Evolutionary conservation across 2,888 invertebrate species (phyloP).

Genomic region (Lasioglossum villosulum): DNA sequence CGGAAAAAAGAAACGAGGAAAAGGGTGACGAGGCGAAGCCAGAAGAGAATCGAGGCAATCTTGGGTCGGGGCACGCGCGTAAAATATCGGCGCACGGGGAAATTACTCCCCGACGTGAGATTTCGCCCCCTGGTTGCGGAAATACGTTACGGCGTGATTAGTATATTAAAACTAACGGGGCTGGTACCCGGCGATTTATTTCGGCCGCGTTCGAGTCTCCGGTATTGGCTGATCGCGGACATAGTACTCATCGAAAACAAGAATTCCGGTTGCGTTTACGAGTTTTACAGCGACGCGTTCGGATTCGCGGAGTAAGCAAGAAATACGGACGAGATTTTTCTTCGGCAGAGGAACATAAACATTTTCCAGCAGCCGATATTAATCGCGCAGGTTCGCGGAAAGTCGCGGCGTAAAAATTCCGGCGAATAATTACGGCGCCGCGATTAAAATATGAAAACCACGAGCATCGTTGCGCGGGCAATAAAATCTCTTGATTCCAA

Average conservation of each 20-base stretch:
- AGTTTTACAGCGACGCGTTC: background rate
- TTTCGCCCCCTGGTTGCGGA: conserved; percentile 72
- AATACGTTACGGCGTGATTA: conserved; percentile 78
- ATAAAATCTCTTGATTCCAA: conserved; percentile 32
- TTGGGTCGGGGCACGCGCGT: conserved; percentile 80
- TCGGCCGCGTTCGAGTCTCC: background rate
- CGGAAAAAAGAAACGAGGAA: conserved; percentile 36
- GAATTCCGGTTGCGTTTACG: background rate
- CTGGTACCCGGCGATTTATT: conserved; percentile 38
- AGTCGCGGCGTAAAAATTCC: background rate
- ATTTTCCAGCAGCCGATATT: background rate
- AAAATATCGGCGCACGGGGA: conserved; percentile 82
- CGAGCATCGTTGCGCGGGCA: background rate
- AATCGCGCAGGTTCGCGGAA: background rate
- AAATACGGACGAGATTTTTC: background rate
- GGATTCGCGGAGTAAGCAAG: background rate
- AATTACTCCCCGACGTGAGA: conserved; percentile 82
- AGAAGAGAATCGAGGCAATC: conserved; percentile 77
- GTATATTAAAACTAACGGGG: conserved; percentile 74
- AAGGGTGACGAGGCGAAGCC: conserved; percentile 31
- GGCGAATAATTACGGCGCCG: background rate
- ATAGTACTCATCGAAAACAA: background rate
- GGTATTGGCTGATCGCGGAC: background rate
- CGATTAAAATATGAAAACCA: background rate
- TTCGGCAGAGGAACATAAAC: background rate